Conservation (phyloP, 2,888 invertebrate genomes). For the Caenorhabditis wallacei region DNA sequence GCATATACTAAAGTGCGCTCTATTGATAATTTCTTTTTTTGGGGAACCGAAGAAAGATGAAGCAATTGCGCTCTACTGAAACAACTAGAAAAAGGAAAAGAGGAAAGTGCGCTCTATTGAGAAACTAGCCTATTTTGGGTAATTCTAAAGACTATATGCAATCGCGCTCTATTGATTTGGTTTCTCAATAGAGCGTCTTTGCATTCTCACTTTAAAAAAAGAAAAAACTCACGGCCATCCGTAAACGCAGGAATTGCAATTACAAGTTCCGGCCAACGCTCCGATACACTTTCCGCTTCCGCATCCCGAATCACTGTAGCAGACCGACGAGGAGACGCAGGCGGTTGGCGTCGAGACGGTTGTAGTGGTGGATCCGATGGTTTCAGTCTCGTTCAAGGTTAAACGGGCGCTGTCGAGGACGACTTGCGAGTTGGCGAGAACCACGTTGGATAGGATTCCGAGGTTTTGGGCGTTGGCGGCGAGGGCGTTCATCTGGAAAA, state of each 20-base stretch:
- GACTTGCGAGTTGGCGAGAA: slow-evolving; percentile 51
- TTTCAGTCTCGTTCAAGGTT: slow-evolving; percentile 36
- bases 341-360: slow-evolving; percentile 21
- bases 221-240: slow-evolving; percentile 57
- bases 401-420: slow-evolving; percentile 53
- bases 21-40: too few relatives aligned
- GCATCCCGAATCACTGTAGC: slow-evolving; percentile 59
- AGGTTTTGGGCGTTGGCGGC: slow-evolving; percentile 60
- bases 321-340: slow-evolving; percentile 48
- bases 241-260: slow-evolving; percentile 63
- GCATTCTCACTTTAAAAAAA: background rate
- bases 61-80: too few relatives aligned
- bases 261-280: slow-evolving; percentile 64
- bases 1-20: too few relatives aligned
- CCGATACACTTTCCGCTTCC: slow-evolving; percentile 65
- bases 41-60: too few relatives aligned
- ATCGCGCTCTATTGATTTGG: too few relatives aligned
- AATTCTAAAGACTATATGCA: too few relatives aligned
- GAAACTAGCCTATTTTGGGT: background rate
- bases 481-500: slow-evolving; percentile 63
- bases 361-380: background rate
- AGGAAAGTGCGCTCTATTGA: too few relatives aligned
- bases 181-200: too few relatives aligned
- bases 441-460: slow-evolving; percentile 43
- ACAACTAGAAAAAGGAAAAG: too few relatives aligned